Percentiles rank a stretch among this genome's conserved stretches.
Conservation (phyloP, 2,797 vertebrate genomes). For the Buphagus erythrorhynchus region DNA sequence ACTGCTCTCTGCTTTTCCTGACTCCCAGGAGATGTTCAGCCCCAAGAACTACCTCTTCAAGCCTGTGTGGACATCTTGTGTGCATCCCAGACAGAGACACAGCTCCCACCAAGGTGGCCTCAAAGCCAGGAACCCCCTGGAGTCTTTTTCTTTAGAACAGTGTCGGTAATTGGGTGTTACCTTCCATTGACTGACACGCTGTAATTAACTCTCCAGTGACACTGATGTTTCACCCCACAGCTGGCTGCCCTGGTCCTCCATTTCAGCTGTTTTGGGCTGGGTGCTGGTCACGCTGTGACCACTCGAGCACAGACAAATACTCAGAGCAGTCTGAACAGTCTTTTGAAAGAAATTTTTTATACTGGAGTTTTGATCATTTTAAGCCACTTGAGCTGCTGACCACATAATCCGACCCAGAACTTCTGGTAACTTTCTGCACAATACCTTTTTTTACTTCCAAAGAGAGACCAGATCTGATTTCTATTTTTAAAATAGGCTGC, state of each 20-base stretch:
- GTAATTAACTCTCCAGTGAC: background rate
- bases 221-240: background rate
- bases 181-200: background rate
- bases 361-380: background rate
- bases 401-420: background rate
- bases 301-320: rapidly evolving
- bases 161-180: background rate
- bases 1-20: background rate
- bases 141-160: background rate
- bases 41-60: background rate
- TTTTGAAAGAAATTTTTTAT: background rate
- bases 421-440: background rate
- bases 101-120: background rate
- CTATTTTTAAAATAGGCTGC: background rate
- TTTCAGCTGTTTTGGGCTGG: background rate
- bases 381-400: background rate
- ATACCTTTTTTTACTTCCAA: background rate
- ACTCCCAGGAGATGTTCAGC: background rate
- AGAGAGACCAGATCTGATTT: background rate
- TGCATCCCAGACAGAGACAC: background rate
- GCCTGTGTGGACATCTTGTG: rapidly evolving
- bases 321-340: background rate
- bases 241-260: background rate
- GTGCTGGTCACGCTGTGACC: background rate
- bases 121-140: background rate